Conservation (phyloP, 2,888 invertebrate species). For the Tiliacea aurago region DNA sequence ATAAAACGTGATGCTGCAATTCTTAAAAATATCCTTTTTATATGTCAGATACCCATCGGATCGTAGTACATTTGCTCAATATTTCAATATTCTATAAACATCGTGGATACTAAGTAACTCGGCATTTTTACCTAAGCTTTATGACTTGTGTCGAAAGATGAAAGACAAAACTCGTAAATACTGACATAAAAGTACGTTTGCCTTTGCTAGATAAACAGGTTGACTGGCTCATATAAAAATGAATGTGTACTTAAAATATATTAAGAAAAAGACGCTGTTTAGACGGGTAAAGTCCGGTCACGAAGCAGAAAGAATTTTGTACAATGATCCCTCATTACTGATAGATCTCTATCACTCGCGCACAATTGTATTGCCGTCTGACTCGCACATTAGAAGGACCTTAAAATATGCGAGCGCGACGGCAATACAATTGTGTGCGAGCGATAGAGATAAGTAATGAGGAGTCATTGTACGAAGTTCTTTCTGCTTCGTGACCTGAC, state of each 20-base stretch:
- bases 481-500: too few species aligned
- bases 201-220: conserved; percentile 45
- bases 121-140: conserved; percentile 53
- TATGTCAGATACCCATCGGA: conserved; percentile 6
- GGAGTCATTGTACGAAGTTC: too few species aligned
- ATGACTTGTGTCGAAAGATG: conserved; percentile 47
- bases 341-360: too few species aligned
- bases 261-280: conserved; percentile 23
- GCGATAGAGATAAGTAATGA: too few species aligned
- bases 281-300: too few species aligned
- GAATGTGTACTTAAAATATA: conserved; percentile 46
- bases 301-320: too few species aligned
- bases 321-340: too few species aligned
- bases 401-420: too few species aligned
- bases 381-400: too few species aligned
- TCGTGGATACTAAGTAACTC: conserved; percentile 45
- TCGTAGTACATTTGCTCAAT: conserved; percentile 31
- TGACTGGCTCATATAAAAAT: conserved; percentile 38
- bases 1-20: conserved; percentile 32
- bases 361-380: too few species aligned
- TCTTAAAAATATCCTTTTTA: conserved; percentile 41
- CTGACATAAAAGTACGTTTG: conserved; percentile 45
- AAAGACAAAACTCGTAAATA: conserved; percentile 51
- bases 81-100: conserved; percentile 51
- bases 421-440: too few species aligned